These are phyloP conservation scores for Dinoponera quadriceps DNA, from an alignment of 1,140 invertebrate genomes.

Conservation along the genomic window DNA sequence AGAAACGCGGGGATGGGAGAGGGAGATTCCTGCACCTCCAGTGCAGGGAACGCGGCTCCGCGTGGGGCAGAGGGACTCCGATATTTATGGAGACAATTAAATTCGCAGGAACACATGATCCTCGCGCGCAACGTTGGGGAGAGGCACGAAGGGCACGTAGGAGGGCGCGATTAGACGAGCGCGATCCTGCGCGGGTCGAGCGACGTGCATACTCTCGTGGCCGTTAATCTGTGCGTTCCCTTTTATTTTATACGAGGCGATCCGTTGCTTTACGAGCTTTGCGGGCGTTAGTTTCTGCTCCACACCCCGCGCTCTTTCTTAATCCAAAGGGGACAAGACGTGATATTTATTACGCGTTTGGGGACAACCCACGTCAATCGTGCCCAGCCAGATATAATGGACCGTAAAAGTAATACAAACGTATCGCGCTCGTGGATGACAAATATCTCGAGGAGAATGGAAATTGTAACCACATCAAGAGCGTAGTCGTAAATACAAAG, in stretches of 20 bases:
- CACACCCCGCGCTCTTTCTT: slow-evolving; percentile 62
- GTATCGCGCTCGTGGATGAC: background rate
- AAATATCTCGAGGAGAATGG: background rate
- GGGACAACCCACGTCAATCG: slow-evolving; percentile 20
- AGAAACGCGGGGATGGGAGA: background rate
- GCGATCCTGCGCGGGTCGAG: slow-evolving; percentile 58
- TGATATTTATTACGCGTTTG: slow-evolving; percentile 12
- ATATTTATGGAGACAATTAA: slow-evolving; percentile 82
- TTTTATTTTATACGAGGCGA: slow-evolving; percentile 77
- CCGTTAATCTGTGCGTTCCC: slow-evolving; percentile 73
- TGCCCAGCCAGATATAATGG: background rate
- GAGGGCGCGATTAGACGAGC: slow-evolving; percentile 62
- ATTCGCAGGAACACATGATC: slow-evolving; percentile 76
- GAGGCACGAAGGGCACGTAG: slow-evolving; percentile 55
- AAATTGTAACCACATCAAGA: background rate
- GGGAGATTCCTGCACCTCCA: slow-evolving; percentile 43
- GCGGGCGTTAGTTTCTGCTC: slow-evolving; percentile 63
- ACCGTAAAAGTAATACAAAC: slow-evolving; percentile 1
- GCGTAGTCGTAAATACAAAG: background rate
- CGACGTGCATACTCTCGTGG: slow-evolving; percentile 52
- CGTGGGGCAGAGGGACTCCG: slow-evolving; percentile 28
- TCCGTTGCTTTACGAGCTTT: slow-evolving; percentile 71
- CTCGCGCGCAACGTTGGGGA: slow-evolving; percentile 45
- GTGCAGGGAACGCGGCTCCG: background rate
- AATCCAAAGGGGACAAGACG: slow-evolving; percentile 17